Conservation (phyloP, 2,888 invertebrate species). For the Octodonta nipae region DNA sequence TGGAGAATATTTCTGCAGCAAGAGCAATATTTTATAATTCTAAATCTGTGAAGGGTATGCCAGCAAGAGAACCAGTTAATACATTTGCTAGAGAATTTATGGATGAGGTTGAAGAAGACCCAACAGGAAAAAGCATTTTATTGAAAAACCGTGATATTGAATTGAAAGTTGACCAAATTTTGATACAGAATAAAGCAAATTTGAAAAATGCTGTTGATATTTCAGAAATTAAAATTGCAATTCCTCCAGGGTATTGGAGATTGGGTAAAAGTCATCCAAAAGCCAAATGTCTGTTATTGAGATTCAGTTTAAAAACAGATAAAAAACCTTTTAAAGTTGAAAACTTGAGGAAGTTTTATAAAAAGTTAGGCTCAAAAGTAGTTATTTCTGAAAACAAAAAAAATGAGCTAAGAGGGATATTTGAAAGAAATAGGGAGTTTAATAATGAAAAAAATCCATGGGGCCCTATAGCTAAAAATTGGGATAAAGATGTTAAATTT, state of each 20-base stretch:
- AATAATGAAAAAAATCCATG: conserved; percentile 51
- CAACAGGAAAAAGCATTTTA: conserved; percentile 22
- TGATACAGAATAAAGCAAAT: conserved; percentile 18
- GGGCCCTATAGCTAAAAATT: conserved; percentile 56
- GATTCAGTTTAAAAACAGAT: conserved; percentile 65
- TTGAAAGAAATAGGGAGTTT: conserved; percentile 30
- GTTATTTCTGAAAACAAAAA: too few species aligned
- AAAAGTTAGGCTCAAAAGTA: not conserved
- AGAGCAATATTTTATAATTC: conserved; percentile 46
- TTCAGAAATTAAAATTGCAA: conserved; percentile 39
- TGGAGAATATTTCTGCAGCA: conserved; percentile 44
- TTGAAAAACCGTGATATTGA: conserved; percentile 25
- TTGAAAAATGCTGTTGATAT: conserved; percentile 36
- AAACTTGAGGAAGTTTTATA: conserved; percentile 31
- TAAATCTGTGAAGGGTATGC: conserved; percentile 30
- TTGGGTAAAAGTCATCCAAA: conserved; percentile 51
- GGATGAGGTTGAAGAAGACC: conserved; percentile 13
- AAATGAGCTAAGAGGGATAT: conserved; percentile 25
- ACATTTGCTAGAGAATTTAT: conserved; percentile 24
- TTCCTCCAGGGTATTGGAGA: conserved; percentile 65
- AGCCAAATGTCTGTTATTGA: conserved; percentile 54
- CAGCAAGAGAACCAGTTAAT: conserved; percentile 22
- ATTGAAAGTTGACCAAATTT: conserved; percentile 21
- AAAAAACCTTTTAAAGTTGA: conserved; percentile 49
- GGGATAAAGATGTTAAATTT: conserved; percentile 48